A percentile compares a stretch with the other conserved stretches of the same genome.
These are phyloP conservation scores for Melangyna quadrimaculata DNA, from an alignment of 2,888 invertebrate species.

Conservation along the genomic window DNA sequence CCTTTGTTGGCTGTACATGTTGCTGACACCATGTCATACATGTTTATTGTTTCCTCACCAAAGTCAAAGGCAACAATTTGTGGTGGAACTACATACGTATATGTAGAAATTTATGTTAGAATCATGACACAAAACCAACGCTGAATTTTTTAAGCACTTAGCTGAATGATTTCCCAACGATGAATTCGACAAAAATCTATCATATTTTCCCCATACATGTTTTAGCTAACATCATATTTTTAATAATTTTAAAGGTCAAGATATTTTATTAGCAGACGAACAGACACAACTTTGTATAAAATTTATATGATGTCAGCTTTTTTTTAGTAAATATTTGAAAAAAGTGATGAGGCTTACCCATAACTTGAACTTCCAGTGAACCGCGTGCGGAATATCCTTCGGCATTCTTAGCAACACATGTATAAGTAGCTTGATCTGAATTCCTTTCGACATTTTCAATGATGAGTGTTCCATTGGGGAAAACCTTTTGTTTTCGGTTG, in stretches of 20 bases:
- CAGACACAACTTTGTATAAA: conserved; percentile 32
- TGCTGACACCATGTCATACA: conserved; percentile 88
- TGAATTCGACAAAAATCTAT: neutral
- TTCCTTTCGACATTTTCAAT: conserved; percentile 96
- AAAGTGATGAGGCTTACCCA: conserved; percentile 89
- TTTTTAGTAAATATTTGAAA: neutral
- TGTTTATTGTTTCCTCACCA: conserved; percentile 89
- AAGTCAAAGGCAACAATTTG: conserved; percentile 90
- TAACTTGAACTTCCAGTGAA: conserved; percentile 95
- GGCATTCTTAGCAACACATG: conserved; percentile 95
- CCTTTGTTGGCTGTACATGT: conserved; percentile 89
- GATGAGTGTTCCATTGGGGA: conserved; percentile 95
- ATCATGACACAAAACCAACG: conserved; percentile 73
- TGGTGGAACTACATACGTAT: conserved; percentile 87
- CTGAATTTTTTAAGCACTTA: conserved; percentile 61
- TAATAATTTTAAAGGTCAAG: neutral
- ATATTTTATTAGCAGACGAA: conserved; percentile 35
- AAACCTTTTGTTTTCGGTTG: conserved; percentile 96
- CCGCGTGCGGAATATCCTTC: conserved; percentile 94
- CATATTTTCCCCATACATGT: conserved; percentile 8
- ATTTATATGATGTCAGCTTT: conserved; percentile 50
- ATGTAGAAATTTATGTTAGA: conserved; percentile 33
- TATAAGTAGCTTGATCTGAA: conserved; percentile 96
- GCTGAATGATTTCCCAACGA: conserved; percentile 48
- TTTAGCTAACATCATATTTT: conserved; percentile 47